Evolutionary conservation across 2,113 vertebrate species (phyloP), one percentile per base, ranked within the genome.

Genomic region (Sarotherodon lohbergeri): DNA sequence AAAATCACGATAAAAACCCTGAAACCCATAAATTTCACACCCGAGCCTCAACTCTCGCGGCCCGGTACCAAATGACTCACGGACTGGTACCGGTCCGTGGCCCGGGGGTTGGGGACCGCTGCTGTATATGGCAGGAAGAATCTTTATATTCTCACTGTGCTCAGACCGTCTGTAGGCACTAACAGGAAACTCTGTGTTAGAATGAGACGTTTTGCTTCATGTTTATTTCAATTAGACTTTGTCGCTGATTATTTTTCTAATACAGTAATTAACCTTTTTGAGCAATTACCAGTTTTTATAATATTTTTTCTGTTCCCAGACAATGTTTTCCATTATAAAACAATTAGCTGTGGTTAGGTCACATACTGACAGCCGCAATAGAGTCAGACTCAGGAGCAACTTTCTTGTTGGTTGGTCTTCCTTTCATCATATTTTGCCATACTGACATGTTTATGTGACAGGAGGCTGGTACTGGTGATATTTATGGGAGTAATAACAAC

Each of bases 1-100:
- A 32, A 32, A 32, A 55, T 12, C 12, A 22, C 0, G 10, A 55
- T 22, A 55, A 55, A 55, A 11, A 2, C 55, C 24, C 24, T 9
- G 8, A 57, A 57, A 9, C 7, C 56, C 56, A 59, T 59, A 59
- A 59, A 59, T 59, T 59, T 59, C 13, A 16, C 56, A 29, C 56
- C 56, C 7, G 4, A 16, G 56, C 24, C 24, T 57, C 55, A 57
- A 57, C 56, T 57, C 24, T 57, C 7, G 7, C 0, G 7, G 24
- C 24, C 22, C 22, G 22, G 22, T 22, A 22, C 22, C 22, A 22
- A 22, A 22, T 2, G 22, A 22, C 22, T 22, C 22, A 22, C 22
- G 22, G 22, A 22, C 22, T 22, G 22, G 22, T 22, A 22, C 22
- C 22, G 22, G 22, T 22, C 22, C 16, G 3, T 16, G 4, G 7